A percentile compares a stretch with the other conserved stretches of the same genome.
These are phyloP conservation scores for Sardina pilchardus DNA, from an alignment of 2,113 vertebrate genomes.

Conservation along the genomic window DNA sequence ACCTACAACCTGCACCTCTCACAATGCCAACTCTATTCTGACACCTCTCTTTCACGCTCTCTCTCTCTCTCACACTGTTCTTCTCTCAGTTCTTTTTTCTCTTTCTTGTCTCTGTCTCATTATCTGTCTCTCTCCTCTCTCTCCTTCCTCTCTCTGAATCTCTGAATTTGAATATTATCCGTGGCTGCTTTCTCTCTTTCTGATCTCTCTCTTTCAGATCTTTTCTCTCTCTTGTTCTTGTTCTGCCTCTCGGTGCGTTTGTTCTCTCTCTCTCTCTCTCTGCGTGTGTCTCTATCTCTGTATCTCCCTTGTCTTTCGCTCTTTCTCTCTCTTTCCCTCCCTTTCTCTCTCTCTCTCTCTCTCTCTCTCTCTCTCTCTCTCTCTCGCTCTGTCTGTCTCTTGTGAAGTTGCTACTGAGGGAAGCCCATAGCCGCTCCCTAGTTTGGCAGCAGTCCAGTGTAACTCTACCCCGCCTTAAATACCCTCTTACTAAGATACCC, in stretches of 20 bases:
- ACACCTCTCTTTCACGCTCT: not conserved
- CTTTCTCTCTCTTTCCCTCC: conserved; percentile 23
- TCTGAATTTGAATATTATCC: no score
- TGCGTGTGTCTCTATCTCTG: conserved; percentile 11
- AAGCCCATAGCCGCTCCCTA: not conserved
- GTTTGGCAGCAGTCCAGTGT: not conserved
- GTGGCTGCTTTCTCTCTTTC: not conserved
- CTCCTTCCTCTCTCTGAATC: no score
- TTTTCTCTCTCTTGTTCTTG: conserved; percentile 14
- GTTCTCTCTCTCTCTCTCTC: not conserved
- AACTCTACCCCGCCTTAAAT: not conserved
- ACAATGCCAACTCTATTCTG: not conserved
- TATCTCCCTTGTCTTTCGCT: conserved; percentile 14
- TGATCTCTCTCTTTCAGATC: not conserved
- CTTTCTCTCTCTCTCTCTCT: conserved; percentile 18
- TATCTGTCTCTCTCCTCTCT: not conserved
- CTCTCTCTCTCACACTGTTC: not conserved
- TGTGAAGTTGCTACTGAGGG: not conserved
- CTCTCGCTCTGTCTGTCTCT: not conserved
- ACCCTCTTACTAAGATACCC: not conserved
- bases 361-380: conserved; percentile 5
- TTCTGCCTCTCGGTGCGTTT: not conserved
- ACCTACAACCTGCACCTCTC: not conserved
- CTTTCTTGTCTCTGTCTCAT: not conserved
- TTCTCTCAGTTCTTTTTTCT: not conserved